Evolutionary conservation across 1,140 invertebrate genomes (phyloP).

Genomic region (Apocrypta bakeri): DNA sequence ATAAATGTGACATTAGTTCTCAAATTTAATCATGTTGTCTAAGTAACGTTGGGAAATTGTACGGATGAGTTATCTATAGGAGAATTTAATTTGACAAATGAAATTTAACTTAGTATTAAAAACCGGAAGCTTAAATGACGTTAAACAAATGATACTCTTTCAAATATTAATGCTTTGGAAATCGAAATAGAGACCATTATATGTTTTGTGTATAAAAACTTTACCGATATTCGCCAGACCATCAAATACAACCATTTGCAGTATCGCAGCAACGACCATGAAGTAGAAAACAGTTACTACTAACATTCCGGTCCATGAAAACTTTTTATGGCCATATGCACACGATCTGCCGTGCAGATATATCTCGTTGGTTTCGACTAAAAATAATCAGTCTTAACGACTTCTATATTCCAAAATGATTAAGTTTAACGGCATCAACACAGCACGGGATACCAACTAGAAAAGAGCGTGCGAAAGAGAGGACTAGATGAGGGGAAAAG

Average conservation of each 20-base stretch:
- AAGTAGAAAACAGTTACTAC: not conserved
- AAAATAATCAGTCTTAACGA: not conserved
- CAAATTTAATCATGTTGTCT: too few relatives aligned
- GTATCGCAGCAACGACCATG: not conserved
- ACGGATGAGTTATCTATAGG: too few relatives aligned
- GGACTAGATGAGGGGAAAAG: not conserved
- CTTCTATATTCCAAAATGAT: not conserved
- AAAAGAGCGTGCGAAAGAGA: not conserved
- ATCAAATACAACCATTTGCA: not conserved
- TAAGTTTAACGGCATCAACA: not conserved
- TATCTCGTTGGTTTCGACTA: not conserved
- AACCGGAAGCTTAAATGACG: not conserved
- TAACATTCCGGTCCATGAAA: not conserved
- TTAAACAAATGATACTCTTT: not conserved
- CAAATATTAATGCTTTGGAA: not conserved
- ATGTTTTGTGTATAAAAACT: not conserved
- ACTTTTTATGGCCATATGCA: conserved; percentile 5
- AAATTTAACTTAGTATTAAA: not conserved
- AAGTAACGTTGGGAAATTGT: too few relatives aligned
- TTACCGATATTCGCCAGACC: not conserved
- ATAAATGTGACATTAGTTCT: too few relatives aligned
- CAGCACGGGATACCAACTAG: too few relatives aligned
- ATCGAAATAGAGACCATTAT: not conserved
- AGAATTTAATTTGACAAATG: too few relatives aligned
- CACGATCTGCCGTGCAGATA: not conserved